Percentiles rank a stretch among this genome's conserved stretches.
phyloP scores from a whole-genome alignment of 2,888 invertebrate species.

The Drosophila phalerata region DNA sequence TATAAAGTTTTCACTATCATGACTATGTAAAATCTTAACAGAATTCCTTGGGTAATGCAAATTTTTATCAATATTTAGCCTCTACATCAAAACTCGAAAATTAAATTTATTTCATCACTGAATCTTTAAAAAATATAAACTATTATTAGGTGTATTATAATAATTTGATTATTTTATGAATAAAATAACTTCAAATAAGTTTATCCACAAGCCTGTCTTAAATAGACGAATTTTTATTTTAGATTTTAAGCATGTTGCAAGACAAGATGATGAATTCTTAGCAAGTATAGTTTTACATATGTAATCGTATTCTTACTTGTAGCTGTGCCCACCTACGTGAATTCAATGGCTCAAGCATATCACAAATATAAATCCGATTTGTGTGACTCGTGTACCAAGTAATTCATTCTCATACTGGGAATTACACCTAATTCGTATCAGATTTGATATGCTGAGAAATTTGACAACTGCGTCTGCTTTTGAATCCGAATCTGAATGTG shows the following conservation, averaged over 20 bases:
- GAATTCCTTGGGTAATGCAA: no score
- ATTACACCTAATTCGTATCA: slow-evolving; percentile 53
- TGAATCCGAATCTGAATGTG: slow-evolving; percentile 18
- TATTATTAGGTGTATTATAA: neutral
- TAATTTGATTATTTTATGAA: neutral
- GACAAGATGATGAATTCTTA: no score
- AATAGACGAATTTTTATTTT: neutral
- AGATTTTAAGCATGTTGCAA: neutral
- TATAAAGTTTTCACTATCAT: no score
- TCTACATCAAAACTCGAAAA: no score
- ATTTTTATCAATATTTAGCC: no score
- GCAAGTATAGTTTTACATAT: slow-evolving; percentile 9
- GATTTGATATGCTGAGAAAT: slow-evolving; percentile 52
- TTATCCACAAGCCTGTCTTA: neutral
- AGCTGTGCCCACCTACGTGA: slow-evolving; percentile 10
- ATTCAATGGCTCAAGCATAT: slow-evolving; percentile 40
- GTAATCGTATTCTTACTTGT: neutral
- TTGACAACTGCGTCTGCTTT: slow-evolving; percentile 53
- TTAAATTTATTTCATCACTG: no score
- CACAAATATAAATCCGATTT: slow-evolving; percentile 48
- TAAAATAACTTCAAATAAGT: neutral
- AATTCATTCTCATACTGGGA: slow-evolving; percentile 28
- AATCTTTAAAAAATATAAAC: no score
- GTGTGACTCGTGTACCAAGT: slow-evolving; percentile 13
- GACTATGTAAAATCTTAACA: no score